phyloP scores from a whole-genome alignment of 2,113 vertebrate genomes.

The Egretta garzetta region DNA sequence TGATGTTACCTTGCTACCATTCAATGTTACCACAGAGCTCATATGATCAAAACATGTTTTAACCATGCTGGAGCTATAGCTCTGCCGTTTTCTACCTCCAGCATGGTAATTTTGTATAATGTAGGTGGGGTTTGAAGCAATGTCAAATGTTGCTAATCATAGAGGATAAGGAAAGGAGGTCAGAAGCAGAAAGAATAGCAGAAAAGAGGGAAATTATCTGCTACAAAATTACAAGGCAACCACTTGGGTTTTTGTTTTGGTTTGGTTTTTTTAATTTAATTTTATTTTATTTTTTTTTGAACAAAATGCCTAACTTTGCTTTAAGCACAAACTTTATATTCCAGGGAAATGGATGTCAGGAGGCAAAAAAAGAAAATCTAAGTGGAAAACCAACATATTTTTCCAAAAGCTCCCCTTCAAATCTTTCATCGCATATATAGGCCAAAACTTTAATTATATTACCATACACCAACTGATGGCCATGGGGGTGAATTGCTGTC shows the following conservation, averaged over 20 bases:
- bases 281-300: background rate
- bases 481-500: background rate
- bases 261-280: no score
- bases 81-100: background rate
- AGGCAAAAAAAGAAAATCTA: rapidly evolving
- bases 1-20: background rate
- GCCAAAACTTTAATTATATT: background rate
- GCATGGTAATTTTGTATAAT: background rate
- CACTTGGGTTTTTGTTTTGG: background rate
- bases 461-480: rapidly evolving
- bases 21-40: background rate
- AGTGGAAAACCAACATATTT: background rate
- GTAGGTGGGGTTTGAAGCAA: background rate
- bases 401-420: background rate
- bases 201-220: background rate
- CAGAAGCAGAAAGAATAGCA: background rate
- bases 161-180: background rate
- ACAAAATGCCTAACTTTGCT: background rate
- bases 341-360: background rate
- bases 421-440: background rate
- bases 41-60: background rate
- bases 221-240: background rate
- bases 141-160: background rate
- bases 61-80: background rate
- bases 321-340: background rate